Conservation (phyloP, 2,113 vertebrate genomes). For the Rhea pennata region DNA sequence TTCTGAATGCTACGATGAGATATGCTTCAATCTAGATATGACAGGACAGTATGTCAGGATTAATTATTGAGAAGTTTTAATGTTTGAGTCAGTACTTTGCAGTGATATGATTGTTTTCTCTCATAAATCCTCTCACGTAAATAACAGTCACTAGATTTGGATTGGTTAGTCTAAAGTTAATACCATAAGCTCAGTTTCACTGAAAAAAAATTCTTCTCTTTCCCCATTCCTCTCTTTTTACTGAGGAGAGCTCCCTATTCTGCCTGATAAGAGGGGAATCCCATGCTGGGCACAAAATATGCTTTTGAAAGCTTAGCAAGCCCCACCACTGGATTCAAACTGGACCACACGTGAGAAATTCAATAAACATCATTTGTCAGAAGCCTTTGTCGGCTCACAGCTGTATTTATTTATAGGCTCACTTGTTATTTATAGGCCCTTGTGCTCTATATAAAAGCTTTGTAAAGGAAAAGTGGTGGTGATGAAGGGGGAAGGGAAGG, state of each 20-base stretch:
- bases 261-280: not conserved
- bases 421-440: conserved; percentile 78
- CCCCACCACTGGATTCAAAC: conserved; percentile 57
- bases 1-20: not conserved
- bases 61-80: not conserved
- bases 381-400: conserved; percentile 79
- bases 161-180: not conserved
- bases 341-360: conserved; percentile 81
- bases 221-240: not conserved
- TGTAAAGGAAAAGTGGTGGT: conserved; percentile 54
- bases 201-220: not conserved
- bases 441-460: conserved; percentile 70
- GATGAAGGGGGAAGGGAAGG: conserved; percentile 20
- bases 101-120: not conserved
- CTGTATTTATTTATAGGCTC: conserved; percentile 81
- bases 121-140: conserved; percentile 1
- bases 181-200: not conserved
- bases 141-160: not conserved
- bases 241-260: not conserved
- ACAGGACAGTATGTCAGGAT: not conserved
- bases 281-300: conserved; percentile 35
- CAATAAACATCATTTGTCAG: conserved; percentile 83
- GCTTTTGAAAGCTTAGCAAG: conserved; percentile 43
- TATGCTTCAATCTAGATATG: not conserved
- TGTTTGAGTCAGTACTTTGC: not conserved